Evolutionary conservation across 2,113 vertebrate species (phyloP).

Genomic region (Oenanthe melanoleuca): DNA sequence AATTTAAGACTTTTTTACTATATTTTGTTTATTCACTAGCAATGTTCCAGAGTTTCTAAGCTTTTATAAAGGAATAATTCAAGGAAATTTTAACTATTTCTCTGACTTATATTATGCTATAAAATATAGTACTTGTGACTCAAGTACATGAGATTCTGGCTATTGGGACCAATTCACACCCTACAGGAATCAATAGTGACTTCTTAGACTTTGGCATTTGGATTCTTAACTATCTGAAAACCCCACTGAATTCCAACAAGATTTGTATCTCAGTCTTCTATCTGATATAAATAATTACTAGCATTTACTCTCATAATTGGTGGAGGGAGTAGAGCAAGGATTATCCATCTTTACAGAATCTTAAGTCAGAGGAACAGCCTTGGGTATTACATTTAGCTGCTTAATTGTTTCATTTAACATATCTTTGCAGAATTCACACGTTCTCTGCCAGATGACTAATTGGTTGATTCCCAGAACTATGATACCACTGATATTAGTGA

Average conservation of each 20-base stretch:
- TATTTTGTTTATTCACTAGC: neutral
- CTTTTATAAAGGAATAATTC: neutral
- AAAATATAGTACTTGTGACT: neutral
- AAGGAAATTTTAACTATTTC: neutral
- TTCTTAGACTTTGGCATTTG: neutral
- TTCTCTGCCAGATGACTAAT: neutral
- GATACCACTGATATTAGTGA: neutral
- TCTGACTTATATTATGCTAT: neutral
- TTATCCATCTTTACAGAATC: neutral
- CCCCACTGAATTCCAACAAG: fast-evolving
- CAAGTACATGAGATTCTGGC: neutral
- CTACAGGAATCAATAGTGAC: neutral
- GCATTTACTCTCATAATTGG: neutral
- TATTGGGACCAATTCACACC: fast-evolving
- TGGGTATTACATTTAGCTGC: neutral
- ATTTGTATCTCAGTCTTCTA: neutral
- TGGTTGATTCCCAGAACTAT: neutral
- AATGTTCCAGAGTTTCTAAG: neutral
- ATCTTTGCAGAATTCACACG: neutral
- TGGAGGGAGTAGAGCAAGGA: neutral
- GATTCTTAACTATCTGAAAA: neutral
- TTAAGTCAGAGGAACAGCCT: neutral
- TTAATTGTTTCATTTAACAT: neutral
- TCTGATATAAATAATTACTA: neutral
- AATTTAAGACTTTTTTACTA: neutral